Evolutionary conservation across 2,797 vertebrate genomes (phyloP), one percentile per base, ranked within the genome.

Genomic region (Yasuhikotakia modesta): DNA sequence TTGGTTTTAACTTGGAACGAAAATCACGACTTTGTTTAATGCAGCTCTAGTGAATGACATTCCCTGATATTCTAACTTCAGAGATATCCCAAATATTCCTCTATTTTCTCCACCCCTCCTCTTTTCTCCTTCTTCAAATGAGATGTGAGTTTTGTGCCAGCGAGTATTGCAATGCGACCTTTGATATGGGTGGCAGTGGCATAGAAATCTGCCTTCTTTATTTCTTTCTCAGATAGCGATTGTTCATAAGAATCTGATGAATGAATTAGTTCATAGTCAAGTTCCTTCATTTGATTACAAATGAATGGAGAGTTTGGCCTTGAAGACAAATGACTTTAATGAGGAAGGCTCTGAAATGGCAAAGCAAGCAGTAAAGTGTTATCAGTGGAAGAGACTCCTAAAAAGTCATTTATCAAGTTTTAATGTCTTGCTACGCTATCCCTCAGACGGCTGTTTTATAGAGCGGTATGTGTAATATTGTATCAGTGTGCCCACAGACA

Each of bases 251-350:
- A 78, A 74, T 65, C 48, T 69, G 60, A 77, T 77, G 79, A 81
- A 67, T 65, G 76, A 76, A 66, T 72, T 75, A 58, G 73, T 70
- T 78, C 76, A 71, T 63, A 39, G 35, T 67, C 46, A 45, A 58
- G 57, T 81, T 83, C 72, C 76, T 60, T 73, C 32, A 57, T 81
- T 79, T 83, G 79, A 81, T 79, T 77, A 64, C 65, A 63, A 80
- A 67, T 66, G 65, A 74, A 76, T 65, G 35, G 63, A 55, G 71
- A 72, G 57, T 80, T 63, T 68, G 60, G 79, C 75, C 79, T 78
- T 78, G 73, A 81, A 81, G 70, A 65, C 73, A 60, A 66, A 68
- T 43, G 17, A 48, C 69, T 81, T 70, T 81, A 79, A 81, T 77
- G 79, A 79, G 68, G 48, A 68, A 57, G 64, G 35, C 64, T 55